Conservation (phyloP, 1,140 invertebrate species). For the Monomorium pharaonis region DNA sequence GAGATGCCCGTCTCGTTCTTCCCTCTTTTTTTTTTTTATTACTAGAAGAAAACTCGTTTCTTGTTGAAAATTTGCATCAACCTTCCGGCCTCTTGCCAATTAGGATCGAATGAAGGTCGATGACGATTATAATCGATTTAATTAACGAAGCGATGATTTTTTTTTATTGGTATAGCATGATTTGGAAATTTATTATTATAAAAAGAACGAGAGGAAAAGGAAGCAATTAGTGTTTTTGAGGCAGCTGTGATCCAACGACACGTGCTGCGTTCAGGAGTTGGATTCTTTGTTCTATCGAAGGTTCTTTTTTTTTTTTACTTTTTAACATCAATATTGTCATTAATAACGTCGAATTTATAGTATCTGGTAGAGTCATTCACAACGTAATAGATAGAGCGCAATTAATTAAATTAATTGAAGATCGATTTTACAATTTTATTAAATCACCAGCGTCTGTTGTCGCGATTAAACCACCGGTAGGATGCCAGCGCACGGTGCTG, state of each 20-base stretch:
- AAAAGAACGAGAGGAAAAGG: neutral
- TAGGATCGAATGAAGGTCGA: neutral
- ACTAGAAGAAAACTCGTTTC: constrained; percentile 4
- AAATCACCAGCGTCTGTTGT: neutral
- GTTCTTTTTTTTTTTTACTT: neutral
- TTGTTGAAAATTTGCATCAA: neutral
- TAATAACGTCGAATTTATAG: neutral
- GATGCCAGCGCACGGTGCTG: neutral
- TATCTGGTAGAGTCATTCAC: neutral
- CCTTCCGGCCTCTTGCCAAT: neutral
- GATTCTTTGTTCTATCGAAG: neutral
- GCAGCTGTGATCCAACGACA: neutral
- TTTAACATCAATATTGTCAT: neutral
- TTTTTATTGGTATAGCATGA: neutral
- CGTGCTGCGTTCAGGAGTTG: neutral
- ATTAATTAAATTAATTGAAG: neutral
- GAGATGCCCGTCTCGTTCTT: constrained; percentile 1
- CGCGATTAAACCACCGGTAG: constrained; percentile 32
- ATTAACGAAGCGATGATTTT: neutral
- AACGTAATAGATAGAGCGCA: neutral
- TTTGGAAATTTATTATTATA: neutral
- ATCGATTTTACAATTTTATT: neutral
- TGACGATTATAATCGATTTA: neutral
- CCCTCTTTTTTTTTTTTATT: neutral
- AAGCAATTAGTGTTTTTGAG: neutral